These are phyloP conservation scores for Pseudopipra pipra DNA, from an alignment of 2,113 vertebrate species.

Conservation along the genomic window DNA sequence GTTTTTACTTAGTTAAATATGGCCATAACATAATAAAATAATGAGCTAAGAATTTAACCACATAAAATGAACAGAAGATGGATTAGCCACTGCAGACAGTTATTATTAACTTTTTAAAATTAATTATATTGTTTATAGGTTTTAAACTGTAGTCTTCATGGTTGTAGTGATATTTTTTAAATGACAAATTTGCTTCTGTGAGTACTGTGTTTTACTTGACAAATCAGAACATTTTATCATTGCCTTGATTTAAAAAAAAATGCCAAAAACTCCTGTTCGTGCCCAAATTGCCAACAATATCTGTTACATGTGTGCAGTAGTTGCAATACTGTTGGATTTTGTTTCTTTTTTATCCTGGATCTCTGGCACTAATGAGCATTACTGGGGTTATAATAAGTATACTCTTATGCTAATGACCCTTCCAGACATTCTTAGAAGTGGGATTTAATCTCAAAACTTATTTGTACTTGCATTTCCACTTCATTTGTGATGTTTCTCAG, in stretches of 20 bases:
- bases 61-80: neutral
- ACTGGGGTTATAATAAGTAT: neutral
- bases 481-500: neutral
- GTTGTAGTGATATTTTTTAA: neutral
- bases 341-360: neutral
- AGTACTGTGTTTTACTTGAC: neutral
- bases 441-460: neutral
- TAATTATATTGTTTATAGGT: neutral
- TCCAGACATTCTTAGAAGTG: neutral
- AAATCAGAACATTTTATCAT: neutral
- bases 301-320: neutral
- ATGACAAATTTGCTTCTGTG: neutral
- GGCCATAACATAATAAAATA: neutral
- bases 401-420: neutral
- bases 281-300: neutral
- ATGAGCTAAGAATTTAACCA: neutral
- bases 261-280: neutral
- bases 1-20: neutral
- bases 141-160: neutral
- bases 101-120: no score
- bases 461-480: neutral
- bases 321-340: neutral
- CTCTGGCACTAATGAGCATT: neutral
- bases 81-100: neutral
- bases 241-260: neutral